phyloP scores from a whole-genome alignment of 2,113 vertebrate genomes.

The Peromyscus polionotus region DNA sequence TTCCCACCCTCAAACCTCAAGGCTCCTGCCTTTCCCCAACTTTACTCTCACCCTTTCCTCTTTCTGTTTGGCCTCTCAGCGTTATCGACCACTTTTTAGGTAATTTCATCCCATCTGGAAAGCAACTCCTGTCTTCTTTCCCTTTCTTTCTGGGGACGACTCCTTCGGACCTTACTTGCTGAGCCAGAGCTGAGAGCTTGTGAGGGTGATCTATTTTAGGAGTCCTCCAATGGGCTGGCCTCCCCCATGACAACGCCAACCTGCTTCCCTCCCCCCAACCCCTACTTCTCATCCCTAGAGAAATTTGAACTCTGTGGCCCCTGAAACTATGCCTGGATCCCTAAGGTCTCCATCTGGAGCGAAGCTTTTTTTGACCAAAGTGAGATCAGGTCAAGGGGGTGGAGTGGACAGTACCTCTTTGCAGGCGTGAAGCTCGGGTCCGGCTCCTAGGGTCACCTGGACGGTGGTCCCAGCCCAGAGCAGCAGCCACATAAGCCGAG shows the following conservation, averaged over 20 bases:
- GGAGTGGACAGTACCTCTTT: slow-evolving; percentile 85
- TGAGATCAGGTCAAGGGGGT: neutral
- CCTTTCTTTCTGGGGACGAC: neutral
- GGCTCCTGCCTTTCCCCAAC: slow-evolving; percentile 21
- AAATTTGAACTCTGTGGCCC: slow-evolving; percentile 64
- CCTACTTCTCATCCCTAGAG: neutral
- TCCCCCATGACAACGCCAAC: slow-evolving; percentile 48
- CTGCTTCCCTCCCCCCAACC: slow-evolving; percentile 19
- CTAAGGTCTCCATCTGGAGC: neutral
- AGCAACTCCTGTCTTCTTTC: neutral
- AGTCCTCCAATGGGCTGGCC: neutral
- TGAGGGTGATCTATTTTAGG: slow-evolving; percentile 1
- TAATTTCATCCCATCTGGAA: slow-evolving; percentile 46
- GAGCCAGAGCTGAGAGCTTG: neutral
- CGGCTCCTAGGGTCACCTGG: slow-evolving; percentile 63
- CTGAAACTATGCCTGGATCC: neutral
- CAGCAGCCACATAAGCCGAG: slow-evolving; percentile 64
- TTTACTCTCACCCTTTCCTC: neutral
- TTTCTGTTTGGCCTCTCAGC: neutral
- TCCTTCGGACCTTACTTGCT: neutral
- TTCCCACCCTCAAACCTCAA: neutral
- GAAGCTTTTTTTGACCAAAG: neutral
- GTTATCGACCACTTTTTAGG: slow-evolving; percentile 59
- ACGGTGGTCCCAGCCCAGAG: slow-evolving; percentile 73
- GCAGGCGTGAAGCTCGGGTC: slow-evolving; percentile 85